phyloP scores from a whole-genome alignment of 2,113 vertebrate species.

The Loxodonta africana region DNA sequence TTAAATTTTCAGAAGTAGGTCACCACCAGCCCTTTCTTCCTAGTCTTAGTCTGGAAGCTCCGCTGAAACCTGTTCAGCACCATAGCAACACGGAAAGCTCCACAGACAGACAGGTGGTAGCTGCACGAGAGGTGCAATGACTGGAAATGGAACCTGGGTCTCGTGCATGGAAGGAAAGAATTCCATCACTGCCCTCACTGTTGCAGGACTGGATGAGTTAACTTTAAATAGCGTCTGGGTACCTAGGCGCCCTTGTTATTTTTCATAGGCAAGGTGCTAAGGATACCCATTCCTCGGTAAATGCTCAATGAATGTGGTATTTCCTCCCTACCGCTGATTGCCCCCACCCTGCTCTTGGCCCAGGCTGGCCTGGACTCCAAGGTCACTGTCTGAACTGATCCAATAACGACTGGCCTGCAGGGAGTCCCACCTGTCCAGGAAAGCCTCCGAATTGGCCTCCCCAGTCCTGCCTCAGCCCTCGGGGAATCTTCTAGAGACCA shows the following conservation, averaged over 20 bases:
- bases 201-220: background rate
- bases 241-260: background rate
- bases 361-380: background rate
- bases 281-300: background rate
- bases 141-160: no score
- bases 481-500: background rate
- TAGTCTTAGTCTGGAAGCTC: no score
- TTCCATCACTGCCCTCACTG: background rate
- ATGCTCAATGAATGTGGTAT: background rate
- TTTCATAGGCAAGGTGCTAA: background rate
- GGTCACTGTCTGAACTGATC: background rate
- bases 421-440: background rate
- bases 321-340: background rate
- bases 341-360: background rate
- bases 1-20: no score
- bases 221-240: background rate
- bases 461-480: background rate
- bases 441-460: background rate
- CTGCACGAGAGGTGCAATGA: no score
- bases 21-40: no score
- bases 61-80: no score
- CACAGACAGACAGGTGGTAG: no score
- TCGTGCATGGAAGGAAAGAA: no score
- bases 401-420: background rate
- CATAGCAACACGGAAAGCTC: no score